These are phyloP conservation scores for Xenopus petersii DNA, from an alignment of 2,797 vertebrate genomes.

Conservation along the genomic window DNA sequence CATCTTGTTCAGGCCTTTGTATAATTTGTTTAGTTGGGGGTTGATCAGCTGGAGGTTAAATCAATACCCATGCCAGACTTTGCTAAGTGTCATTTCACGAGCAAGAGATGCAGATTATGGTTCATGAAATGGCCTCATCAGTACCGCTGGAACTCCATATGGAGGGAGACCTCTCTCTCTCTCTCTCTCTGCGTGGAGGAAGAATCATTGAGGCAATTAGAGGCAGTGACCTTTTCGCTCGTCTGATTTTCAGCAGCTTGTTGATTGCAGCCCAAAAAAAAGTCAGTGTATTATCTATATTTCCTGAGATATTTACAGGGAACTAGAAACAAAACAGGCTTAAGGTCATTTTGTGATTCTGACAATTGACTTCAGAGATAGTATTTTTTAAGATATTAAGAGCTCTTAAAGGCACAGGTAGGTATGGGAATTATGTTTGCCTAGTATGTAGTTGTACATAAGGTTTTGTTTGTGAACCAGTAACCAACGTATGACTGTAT, in stretches of 20 bases:
- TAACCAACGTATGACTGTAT: no score
- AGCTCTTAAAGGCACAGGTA: no score
- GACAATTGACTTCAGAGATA: no score
- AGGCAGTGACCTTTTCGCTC: conserved; percentile 32
- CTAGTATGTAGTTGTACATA: no score
- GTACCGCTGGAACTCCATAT: conserved; percentile 51
- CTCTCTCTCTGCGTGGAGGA: conserved; percentile 40
- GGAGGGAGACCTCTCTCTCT: conserved; percentile 42
- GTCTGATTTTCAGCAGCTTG: conserved; percentile 19
- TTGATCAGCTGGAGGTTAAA: conserved; percentile 69
- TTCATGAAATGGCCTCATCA: conserved; percentile 60
- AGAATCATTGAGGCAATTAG: conserved; percentile 40
- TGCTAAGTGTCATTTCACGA: conserved; percentile 62
- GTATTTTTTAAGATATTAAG: no score
- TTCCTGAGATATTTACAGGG: neutral
- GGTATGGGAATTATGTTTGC: no score
- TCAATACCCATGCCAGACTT: conserved; percentile 65
- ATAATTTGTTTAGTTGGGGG: conserved; percentile 68
- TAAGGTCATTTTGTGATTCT: no score
- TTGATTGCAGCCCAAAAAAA: conserved; percentile 18
- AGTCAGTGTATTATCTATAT: conserved; percentile 12
- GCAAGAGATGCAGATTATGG: conserved; percentile 61
- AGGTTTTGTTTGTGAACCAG: no score
- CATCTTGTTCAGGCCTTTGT: conserved; percentile 60
- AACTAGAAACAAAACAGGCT: neutral